phyloP scores from a whole-genome alignment of 2,113 vertebrate genomes.

The Hipposideros armiger region DNA sequence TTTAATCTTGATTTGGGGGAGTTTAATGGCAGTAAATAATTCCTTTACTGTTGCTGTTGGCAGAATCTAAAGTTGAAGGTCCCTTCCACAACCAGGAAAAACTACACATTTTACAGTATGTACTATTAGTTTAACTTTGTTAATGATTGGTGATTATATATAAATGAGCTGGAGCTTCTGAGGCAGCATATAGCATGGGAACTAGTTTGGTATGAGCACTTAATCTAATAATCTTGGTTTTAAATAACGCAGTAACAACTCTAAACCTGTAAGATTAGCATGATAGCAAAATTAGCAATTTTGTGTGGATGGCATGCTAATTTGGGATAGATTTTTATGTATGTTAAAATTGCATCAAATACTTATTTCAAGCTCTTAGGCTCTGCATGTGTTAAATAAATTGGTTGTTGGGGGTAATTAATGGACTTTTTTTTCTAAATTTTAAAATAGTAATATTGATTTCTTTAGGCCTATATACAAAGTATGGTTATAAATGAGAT shows the following conservation, averaged over 20 bases:
- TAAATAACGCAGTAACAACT: conserved; percentile 52
- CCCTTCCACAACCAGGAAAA: conserved; percentile 75
- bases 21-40: conserved; percentile 72
- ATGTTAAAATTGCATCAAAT: conserved; percentile 60
- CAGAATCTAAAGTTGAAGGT: conserved; percentile 81
- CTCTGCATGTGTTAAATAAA: conserved; percentile 67
- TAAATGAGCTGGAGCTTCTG: conserved; percentile 64
- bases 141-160: conserved; percentile 56
- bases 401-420: conserved; percentile 5
- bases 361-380: conserved; percentile 39
- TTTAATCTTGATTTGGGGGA: conserved; percentile 45
- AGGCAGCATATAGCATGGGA: conserved; percentile 68
- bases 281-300: conserved; percentile 60
- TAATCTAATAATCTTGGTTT: conserved; percentile 52
- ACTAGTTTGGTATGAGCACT: conserved; percentile 55
- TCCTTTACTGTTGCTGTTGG: conserved; percentile 76
- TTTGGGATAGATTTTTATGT: conserved; percentile 65
- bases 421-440: neutral
- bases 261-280: conserved; percentile 54
- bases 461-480: conserved; percentile 49
- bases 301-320: conserved; percentile 72
- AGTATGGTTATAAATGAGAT: neutral
- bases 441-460: conserved; percentile 51
- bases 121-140: conserved; percentile 67
- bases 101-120: conserved; percentile 80